phyloP scores from a whole-genome alignment of 2,113 vertebrate genomes.

The Zapornia atra region DNA sequence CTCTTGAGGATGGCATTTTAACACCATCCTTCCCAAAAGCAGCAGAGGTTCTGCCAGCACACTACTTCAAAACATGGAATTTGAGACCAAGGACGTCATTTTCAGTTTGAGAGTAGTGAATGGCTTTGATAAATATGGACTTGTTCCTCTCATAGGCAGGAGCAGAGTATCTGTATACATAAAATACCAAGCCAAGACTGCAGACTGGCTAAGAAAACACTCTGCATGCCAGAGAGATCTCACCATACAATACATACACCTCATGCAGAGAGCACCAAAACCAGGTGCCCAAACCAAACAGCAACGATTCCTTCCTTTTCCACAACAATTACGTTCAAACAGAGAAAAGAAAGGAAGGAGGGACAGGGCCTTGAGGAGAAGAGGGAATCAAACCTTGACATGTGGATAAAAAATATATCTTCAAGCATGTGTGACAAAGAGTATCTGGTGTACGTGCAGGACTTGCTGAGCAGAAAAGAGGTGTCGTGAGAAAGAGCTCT shows the following conservation, averaged over 20 bases:
- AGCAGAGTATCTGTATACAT: not conserved
- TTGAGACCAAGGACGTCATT: not conserved
- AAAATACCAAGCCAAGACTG: not conserved
- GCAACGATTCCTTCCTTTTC: not conserved
- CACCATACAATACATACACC: not conserved
- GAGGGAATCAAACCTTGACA: slow-evolving; percentile 7
- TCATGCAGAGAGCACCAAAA: not conserved
- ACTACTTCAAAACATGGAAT: not conserved
- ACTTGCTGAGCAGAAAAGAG: slow-evolving; percentile 31
- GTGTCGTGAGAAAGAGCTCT: slow-evolving; percentile 64
- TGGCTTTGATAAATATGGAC: not conserved
- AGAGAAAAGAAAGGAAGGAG: not conserved
- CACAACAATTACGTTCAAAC: not conserved
- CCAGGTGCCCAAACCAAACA: not conserved
- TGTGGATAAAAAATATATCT: not conserved
- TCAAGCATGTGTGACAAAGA: not conserved
- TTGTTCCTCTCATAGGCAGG: not conserved
- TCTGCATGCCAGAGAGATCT: not conserved
- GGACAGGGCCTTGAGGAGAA: not conserved
- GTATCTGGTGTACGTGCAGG: slow-evolving; percentile 54
- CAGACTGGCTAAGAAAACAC: not conserved
- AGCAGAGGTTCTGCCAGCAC: not conserved
- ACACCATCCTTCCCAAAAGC: not conserved
- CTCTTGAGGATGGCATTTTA: not conserved
- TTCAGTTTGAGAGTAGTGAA: not conserved